phyloP scores from a whole-genome alignment of 2,888 invertebrate genomes.

The Chouioia cunea region DNA sequence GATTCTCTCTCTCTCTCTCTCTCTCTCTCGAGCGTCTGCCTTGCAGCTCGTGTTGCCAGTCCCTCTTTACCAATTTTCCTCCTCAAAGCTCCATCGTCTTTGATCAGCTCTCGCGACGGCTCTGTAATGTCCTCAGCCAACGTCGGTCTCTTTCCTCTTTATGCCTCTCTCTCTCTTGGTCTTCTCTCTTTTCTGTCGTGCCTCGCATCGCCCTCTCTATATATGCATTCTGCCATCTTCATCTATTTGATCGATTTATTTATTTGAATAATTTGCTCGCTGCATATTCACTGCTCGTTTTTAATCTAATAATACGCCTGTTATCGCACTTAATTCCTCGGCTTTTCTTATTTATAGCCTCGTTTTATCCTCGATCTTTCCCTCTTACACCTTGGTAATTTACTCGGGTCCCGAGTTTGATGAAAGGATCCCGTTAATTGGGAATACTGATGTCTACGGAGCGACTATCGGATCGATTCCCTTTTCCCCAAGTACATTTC shows the following conservation, averaged over 20 bases:
- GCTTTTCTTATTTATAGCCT: conserved; percentile 9
- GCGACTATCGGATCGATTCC: conserved; percentile 60
- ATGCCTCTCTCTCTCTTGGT: conserved; percentile 27
- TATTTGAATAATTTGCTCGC: conserved; percentile 8
- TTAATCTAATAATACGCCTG: conserved; percentile 13
- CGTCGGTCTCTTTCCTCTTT: conserved; percentile 30
- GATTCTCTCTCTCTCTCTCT: conserved; percentile 35
- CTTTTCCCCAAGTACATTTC: conserved; percentile 45
- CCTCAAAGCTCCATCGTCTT: conserved; percentile 66
- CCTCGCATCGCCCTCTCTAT: conserved; percentile 46
- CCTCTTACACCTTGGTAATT: conserved; percentile 46
- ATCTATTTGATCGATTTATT: conserved; percentile 21
- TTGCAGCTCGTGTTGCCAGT: conserved; percentile 56
- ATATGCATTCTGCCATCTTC: conserved; percentile 43
- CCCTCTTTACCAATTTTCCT: conserved; percentile 67
- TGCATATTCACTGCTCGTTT: conserved; percentile 16
- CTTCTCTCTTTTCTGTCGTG: conserved; percentile 17
- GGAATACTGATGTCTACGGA: conserved; percentile 61
- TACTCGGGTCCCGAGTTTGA: conserved; percentile 53
- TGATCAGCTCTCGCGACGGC: conserved; percentile 66
- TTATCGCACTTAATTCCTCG: conserved; percentile 4
- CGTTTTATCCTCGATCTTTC: conserved; percentile 12
- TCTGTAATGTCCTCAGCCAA: conserved; percentile 59
- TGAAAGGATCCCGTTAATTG: conserved; percentile 65
- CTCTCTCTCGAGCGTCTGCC: conserved; percentile 30